Evolutionary conservation across 2,797 vertebrate species (phyloP).

Genomic region (Cygnus olor): DNA sequence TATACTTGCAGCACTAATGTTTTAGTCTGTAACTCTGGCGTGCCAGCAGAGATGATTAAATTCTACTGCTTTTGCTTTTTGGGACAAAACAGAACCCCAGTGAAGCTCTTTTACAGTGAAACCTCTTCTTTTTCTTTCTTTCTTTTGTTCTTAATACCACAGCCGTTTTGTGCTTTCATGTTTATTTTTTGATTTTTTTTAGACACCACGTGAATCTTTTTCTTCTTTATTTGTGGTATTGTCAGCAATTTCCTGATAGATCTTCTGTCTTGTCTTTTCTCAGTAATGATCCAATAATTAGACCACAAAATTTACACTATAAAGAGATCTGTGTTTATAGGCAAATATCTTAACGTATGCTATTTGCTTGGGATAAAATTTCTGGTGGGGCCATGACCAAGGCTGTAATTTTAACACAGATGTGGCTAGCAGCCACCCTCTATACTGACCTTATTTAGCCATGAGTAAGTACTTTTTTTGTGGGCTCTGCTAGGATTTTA

Average conservation of each 20-base stretch:
- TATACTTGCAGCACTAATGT: conserved; percentile 7
- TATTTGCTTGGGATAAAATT: background rate
- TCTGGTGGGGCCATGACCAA: background rate
- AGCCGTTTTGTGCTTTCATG: background rate
- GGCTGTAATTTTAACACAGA: background rate
- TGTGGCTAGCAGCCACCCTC: background rate
- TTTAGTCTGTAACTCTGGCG: background rate
- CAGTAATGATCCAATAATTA: background rate
- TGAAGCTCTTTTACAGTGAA: background rate
- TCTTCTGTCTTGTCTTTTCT: background rate
- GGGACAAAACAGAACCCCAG: background rate
- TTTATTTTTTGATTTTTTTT: background rate
- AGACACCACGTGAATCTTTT: background rate
- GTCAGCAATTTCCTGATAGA: conserved; percentile 15
- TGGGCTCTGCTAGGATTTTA: background rate
- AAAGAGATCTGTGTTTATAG: background rate
- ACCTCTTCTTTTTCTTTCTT: background rate
- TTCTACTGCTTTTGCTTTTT: background rate
- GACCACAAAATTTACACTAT: background rate
- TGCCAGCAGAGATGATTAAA: conserved; percentile 12
- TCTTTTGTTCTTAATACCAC: background rate
- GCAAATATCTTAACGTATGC: background rate
- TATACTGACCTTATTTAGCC: background rate
- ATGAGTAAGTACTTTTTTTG: background rate
- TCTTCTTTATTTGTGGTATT: background rate